Percentiles rank a stretch among this genome's conserved stretches.
Evolutionary conservation across 1,140 invertebrate species (phyloP).

Genomic region (Drosophila burlai): DNA sequence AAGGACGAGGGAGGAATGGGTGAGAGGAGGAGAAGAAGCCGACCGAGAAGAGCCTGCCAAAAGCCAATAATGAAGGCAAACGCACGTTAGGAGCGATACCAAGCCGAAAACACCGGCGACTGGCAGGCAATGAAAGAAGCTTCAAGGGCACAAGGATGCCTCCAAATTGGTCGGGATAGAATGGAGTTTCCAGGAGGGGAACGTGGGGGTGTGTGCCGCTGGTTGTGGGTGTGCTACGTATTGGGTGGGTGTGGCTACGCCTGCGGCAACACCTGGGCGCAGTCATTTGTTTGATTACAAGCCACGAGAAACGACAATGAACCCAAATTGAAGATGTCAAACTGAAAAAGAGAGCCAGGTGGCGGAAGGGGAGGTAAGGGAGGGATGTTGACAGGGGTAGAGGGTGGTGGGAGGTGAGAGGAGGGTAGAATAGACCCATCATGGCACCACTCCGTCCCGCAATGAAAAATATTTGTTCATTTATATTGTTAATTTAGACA

Average conservation of each 20-base stretch:
- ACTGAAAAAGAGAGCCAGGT: slow-evolving; percentile 16
- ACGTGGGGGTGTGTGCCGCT: neutral
- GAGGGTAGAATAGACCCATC: slow-evolving; percentile 10
- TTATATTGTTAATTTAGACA: slow-evolving; percentile 50
- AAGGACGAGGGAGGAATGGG: neutral
- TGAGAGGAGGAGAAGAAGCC: neutral
- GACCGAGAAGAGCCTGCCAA: slow-evolving; percentile 34
- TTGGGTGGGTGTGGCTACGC: slow-evolving; percentile 27
- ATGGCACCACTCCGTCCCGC: neutral
- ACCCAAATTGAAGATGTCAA: slow-evolving; percentile 41
- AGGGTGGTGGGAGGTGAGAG: neutral
- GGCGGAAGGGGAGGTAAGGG: neutral
- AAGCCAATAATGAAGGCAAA: slow-evolving; percentile 54
- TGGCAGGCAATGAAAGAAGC: slow-evolving; percentile 49
- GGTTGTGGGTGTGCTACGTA: neutral
- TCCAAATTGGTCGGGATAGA: neutral
- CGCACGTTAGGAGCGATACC: slow-evolving; percentile 35
- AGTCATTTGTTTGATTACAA: slow-evolving; percentile 82
- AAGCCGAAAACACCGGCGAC: slow-evolving; percentile 23
- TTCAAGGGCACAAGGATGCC: slow-evolving; percentile 19
- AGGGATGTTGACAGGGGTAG: neutral
- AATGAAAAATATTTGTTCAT: slow-evolving; percentile 37
- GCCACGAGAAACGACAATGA: slow-evolving; percentile 60
- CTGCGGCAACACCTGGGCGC: slow-evolving; percentile 64
- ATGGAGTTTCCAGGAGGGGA: neutral